phyloP scores from a whole-genome alignment of 2,113 vertebrate genomes.

The Ramphastos sulfuratus region DNA sequence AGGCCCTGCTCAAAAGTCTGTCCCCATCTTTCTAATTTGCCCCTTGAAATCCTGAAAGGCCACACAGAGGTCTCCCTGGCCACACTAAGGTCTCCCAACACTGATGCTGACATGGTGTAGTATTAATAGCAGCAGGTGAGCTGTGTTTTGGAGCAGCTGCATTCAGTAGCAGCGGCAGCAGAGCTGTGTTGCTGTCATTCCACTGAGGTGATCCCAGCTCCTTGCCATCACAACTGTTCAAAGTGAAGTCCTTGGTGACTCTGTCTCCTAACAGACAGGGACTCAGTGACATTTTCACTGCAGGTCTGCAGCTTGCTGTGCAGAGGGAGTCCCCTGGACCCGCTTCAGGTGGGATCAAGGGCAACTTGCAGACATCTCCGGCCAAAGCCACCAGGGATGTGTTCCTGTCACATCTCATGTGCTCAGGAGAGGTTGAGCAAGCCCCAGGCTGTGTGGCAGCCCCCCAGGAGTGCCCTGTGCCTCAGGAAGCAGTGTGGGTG shows the following conservation, averaged over 20 bases:
- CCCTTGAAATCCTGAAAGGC: neutral
- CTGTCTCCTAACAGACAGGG: neutral
- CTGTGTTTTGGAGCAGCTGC: neutral
- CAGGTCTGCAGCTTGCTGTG: fast-evolving
- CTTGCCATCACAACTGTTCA: fast-evolving
- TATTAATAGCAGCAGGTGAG: neutral
- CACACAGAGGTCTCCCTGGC: neutral
- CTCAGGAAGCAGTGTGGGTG: neutral
- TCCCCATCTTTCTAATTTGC: neutral
- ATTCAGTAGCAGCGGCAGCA: neutral
- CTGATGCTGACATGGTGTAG: neutral
- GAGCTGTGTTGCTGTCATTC: neutral
- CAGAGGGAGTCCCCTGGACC: neutral
- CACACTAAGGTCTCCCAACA: neutral
- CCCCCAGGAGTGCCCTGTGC: neutral
- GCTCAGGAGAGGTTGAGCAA: neutral
- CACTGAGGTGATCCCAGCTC: neutral
- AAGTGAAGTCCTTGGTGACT: neutral
- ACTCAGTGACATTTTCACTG: neutral
- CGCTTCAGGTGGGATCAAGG: neutral
- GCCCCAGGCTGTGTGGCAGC: neutral
- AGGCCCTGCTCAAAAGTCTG: neutral
- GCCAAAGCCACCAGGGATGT: neutral
- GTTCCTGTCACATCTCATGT: neutral
- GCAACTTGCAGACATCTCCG: neutral